A percentile compares a stretch with the other conserved stretches of the same genome.
These are phyloP conservation scores for Poecilia gillii DNA, from an alignment of 2,797 vertebrate genomes.

Conservation along the genomic window DNA sequence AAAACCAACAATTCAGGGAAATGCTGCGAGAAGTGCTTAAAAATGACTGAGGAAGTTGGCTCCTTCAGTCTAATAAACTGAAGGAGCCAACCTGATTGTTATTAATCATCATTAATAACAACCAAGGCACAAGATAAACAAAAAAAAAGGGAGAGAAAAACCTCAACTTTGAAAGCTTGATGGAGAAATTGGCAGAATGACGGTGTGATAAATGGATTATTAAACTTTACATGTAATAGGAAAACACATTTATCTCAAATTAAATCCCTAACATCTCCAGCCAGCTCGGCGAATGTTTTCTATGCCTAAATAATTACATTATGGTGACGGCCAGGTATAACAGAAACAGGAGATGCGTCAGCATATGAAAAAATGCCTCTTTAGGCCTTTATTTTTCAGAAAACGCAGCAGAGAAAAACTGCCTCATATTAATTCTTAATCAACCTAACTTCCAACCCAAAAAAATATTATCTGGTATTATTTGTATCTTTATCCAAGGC, in stretches of 20 bases:
- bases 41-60: constrained; percentile 56
- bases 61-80: constrained; percentile 59
- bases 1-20: constrained; percentile 66
- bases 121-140: constrained; percentile 56
- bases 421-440: constrained; percentile 63
- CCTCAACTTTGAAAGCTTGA: constrained; percentile 39
- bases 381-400: constrained; percentile 52
- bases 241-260: constrained; percentile 35
- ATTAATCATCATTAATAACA: constrained; percentile 45
- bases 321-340: constrained; percentile 65
- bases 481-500: background rate
- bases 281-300: constrained; percentile 30
- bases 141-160: constrained; percentile 37
- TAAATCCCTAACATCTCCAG: constrained; percentile 36
- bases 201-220: constrained; percentile 33
- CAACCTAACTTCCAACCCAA: background rate
- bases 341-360: constrained; percentile 50
- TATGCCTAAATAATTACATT: constrained; percentile 52
- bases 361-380: constrained; percentile 36
- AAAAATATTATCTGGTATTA: background rate
- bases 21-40: constrained; percentile 54
- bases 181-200: constrained; percentile 48
- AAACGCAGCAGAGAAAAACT: constrained; percentile 59
- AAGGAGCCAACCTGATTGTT: too few species aligned
- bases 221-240: constrained; percentile 20